Evolutionary conservation across 2,888 invertebrate genomes (phyloP).

Genomic region (Himalopsyche kuldschensis): DNA sequence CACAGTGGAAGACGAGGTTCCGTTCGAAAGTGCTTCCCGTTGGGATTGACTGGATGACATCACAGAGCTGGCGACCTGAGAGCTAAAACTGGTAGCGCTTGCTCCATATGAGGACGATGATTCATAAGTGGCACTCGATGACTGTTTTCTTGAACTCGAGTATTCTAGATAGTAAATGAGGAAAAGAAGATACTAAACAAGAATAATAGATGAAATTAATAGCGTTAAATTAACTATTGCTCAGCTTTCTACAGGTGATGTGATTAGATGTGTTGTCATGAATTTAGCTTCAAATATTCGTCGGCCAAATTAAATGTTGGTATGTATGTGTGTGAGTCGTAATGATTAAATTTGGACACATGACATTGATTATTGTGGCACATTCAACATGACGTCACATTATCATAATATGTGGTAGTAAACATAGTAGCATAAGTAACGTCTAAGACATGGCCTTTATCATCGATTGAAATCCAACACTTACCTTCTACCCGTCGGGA

Average conservation of each 20-base stretch:
- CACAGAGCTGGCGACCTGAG: slow-evolving; percentile 32
- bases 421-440: background rate
- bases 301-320: slow-evolving; percentile 4
- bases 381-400: background rate
- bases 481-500: slow-evolving; percentile 66
- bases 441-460: background rate
- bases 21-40: slow-evolving; percentile 40
- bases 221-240: slow-evolving; percentile 22
- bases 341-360: slow-evolving; percentile 8
- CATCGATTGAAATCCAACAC: slow-evolving; percentile 9
- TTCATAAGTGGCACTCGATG: slow-evolving; percentile 39
- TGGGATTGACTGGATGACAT: slow-evolving; percentile 44
- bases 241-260: slow-evolving; percentile 21
- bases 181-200: slow-evolving; percentile 26
- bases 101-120: slow-evolving; percentile 42
- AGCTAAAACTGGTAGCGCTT: slow-evolving; percentile 36
- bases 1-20: slow-evolving; percentile 37
- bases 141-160: slow-evolving; percentile 45
- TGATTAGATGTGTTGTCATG: slow-evolving; percentile 26
- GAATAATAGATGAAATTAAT: slow-evolving; percentile 27
- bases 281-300: slow-evolving; percentile 16
- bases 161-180: slow-evolving; percentile 44
- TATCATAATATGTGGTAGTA: background rate
- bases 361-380: slow-evolving; percentile 5
- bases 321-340: slow-evolving; percentile 18